phyloP scores from a whole-genome alignment of 2,888 invertebrate genomes.

The Theretra japonica region DNA sequence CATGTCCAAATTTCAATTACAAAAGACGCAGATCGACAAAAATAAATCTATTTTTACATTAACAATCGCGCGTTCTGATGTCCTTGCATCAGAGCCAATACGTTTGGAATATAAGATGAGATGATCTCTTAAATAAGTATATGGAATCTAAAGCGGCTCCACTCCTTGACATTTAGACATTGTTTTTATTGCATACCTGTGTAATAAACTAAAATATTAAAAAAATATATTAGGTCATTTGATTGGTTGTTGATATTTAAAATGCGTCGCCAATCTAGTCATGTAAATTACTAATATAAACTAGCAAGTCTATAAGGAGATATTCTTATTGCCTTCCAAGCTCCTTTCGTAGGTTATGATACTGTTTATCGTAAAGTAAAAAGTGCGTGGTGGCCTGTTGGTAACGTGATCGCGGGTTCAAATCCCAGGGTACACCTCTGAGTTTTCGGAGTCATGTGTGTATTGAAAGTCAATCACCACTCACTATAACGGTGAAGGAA shows the following conservation, averaged over 20 bases:
- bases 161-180: slow-evolving; percentile 28
- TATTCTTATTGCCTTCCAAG: too few species aligned
- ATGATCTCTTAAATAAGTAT: slow-evolving; percentile 22
- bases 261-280: too few species aligned
- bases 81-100: neutral
- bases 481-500: too few species aligned
- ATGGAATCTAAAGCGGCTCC: slow-evolving; percentile 25
- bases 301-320: too few species aligned
- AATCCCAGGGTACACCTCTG: too few species aligned
- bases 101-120: slow-evolving; percentile 11
- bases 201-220: slow-evolving; percentile 16
- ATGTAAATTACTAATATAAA: too few species aligned
- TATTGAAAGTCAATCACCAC: too few species aligned
- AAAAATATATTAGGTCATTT: slow-evolving; percentile 18
- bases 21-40: neutral
- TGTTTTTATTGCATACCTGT: slow-evolving; percentile 12
- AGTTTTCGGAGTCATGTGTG: too few species aligned
- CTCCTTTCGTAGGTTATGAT: too few species aligned
- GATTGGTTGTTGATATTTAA: neutral
- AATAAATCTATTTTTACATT: neutral
- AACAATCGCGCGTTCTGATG: neutral
- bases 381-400: too few species aligned
- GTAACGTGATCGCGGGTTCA: too few species aligned
- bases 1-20: neutral
- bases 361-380: too few species aligned